Base-by-base conservation (phyloP, 2,797 vertebrate species). In the Anguilla marmorata region DNA sequence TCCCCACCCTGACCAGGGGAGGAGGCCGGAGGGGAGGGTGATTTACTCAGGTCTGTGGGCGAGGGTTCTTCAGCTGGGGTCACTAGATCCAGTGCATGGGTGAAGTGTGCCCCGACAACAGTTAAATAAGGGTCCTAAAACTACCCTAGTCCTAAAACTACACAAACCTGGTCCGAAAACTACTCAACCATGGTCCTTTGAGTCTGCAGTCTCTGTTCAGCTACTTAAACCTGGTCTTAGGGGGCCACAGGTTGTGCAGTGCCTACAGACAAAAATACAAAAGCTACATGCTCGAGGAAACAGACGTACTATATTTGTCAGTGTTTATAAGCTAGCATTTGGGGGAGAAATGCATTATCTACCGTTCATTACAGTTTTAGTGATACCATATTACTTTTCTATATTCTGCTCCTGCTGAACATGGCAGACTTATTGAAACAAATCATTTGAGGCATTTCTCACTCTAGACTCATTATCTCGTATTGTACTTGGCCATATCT, bases 31-130 rank as follows among this genome's bases (percentile, higher is more conserved):
- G 84, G 83, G 89, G 27, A 84, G 87, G 84, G 69, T 87, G 88
- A 93, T 92, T 91, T 90, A 91, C 91, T 88, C 58, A n/a, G 86
- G 87, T 89, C 69, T 87, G 88, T 33, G 74, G 83, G 86, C 89
- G 86, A 87, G 2, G 3, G 58, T 90, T 84, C 88, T 66, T 66
- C 86, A 87, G 50, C 79, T 86, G 79, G 83, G 90, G 90, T 88
- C 86, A 83, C 89, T 74, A 85, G 66, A 84, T 86, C 52, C 72
- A 84, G 60, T 19, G 14, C 54, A 56, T 56, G 54, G 54, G 14
- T 66, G 63, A 19, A 76, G 86, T 83, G 66, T 86, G 63, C 48
- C 52, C 83, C 86, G 24, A 54, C n/a, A 72, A 33, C 12, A 11
- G 66, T 72, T 11, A 72, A 72, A 33, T 72, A 27, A 74, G 27